phyloP scores from a whole-genome alignment of 2,888 invertebrate species.

The Drosophila affinis region DNA sequence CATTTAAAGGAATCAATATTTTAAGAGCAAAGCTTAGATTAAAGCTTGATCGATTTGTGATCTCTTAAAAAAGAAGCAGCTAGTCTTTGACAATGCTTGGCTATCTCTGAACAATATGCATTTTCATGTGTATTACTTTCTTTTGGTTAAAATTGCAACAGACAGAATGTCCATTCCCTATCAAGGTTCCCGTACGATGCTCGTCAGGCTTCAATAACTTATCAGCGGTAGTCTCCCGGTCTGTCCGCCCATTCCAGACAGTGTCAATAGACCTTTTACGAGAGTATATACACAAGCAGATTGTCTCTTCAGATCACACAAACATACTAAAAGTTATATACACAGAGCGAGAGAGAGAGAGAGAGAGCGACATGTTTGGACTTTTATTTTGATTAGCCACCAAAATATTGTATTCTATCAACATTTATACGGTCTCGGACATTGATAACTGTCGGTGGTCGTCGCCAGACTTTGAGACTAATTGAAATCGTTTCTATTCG shows the following conservation, averaged over 20 bases:
- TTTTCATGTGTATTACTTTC: background rate
- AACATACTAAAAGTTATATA: background rate
- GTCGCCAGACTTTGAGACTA: slow-evolving; percentile 20
- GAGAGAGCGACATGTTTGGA: background rate
- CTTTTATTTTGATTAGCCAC: slow-evolving; percentile 35
- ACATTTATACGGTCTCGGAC: slow-evolving; percentile 20
- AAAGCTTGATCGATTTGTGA: too few relatives aligned
- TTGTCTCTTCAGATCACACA: slow-evolving; percentile 8
- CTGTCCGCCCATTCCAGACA: slow-evolving; percentile 57
- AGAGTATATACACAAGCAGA: slow-evolving; percentile 12
- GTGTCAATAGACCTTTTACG: slow-evolving; percentile 69
- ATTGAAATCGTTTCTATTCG: slow-evolving; percentile 33
- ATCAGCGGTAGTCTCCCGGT: slow-evolving; percentile 52
- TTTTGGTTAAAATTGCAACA: slow-evolving; percentile 22
- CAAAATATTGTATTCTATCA: slow-evolving; percentile 17
- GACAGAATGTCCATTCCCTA: slow-evolving; percentile 6
- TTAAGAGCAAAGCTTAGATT: background rate
- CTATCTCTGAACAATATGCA: background rate
- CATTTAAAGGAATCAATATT: background rate
- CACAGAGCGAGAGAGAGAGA: background rate
- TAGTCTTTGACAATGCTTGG: background rate
- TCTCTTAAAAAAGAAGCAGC: too few relatives aligned
- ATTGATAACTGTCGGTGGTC: slow-evolving; percentile 16
- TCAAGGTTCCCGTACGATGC: slow-evolving; percentile 55
- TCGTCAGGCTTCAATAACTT: slow-evolving; percentile 54